phyloP scores from a whole-genome alignment of 1,140 invertebrate genomes.

The Megalopta genalis region DNA sequence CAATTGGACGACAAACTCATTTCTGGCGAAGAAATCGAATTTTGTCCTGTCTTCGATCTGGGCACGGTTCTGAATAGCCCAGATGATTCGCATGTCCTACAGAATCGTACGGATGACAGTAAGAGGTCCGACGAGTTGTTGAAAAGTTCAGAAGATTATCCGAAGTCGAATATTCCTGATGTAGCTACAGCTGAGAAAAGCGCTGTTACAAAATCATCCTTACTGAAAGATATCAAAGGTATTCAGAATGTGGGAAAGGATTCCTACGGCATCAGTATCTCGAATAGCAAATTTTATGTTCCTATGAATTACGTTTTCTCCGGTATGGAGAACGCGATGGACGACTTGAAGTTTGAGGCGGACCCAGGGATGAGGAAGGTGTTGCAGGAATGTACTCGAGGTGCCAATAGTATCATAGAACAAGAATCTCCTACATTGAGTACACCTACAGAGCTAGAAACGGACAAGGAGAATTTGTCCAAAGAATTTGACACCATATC shows the following conservation, averaged over 20 bases:
- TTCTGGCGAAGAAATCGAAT: constrained; percentile 44
- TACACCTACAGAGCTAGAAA: background rate
- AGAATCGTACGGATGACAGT: background rate
- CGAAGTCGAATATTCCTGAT: constrained; percentile 46
- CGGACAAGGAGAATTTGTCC: constrained; percentile 1
- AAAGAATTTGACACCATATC: constrained; percentile 2
- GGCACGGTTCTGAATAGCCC: no score
- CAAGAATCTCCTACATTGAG: background rate
- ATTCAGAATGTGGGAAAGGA: constrained; percentile 60
- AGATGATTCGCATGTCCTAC: no score
- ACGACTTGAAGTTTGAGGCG: constrained; percentile 70
- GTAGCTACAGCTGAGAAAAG: background rate
- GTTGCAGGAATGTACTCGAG: constrained; percentile 60
- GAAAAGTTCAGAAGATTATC: constrained; percentile 28
- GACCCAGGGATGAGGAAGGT: constrained; percentile 70
- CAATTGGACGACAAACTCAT: constrained; percentile 49
- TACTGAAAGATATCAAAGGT: constrained; percentile 62
- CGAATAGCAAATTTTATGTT: constrained; percentile 72
- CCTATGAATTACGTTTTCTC: constrained; percentile 68
- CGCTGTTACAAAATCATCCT: constrained; percentile 31
- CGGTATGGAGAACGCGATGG: constrained; percentile 62
- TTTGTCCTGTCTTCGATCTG: constrained; percentile 2
- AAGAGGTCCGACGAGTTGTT: background rate
- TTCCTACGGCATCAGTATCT: constrained; percentile 68
- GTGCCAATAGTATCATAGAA: background rate